Conservation (phyloP, 2,113 vertebrate species). For the Centropristis striata region DNA sequence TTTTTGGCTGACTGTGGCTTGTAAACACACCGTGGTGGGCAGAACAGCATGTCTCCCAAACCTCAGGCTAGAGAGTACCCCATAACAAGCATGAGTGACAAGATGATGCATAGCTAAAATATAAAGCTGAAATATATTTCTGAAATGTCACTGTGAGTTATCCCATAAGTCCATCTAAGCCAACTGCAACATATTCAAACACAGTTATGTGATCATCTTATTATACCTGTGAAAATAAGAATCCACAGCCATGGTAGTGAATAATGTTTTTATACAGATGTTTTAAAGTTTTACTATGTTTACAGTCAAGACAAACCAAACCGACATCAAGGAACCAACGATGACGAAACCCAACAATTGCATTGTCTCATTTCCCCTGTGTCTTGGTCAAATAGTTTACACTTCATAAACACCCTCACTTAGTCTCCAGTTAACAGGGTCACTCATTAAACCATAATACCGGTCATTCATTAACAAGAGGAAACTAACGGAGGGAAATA, state of each 20-base stretch:
- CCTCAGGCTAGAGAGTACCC: neutral
- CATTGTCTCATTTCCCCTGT: no score
- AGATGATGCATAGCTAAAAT: neutral
- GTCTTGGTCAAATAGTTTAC: no score
- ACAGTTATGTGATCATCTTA: neutral
- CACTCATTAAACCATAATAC: no score
- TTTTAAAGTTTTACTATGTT: no score
- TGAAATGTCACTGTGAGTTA: neutral
- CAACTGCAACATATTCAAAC: neutral
- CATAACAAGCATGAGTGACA: neutral
- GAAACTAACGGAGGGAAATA: no score
- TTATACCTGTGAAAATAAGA: neutral
- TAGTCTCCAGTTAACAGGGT: no score
- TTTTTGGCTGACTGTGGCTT: conserved; percentile 9
- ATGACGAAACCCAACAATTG: no score
- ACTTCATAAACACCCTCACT: no score
- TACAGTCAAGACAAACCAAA: no score
- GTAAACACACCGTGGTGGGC: conserved; percentile 10
- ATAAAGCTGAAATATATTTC: neutral
- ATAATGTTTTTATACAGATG: no score
- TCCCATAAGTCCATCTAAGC: neutral
- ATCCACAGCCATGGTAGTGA: neutral
- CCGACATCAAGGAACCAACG: no score
- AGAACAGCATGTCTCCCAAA: neutral
- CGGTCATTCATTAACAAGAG: no score